Conservation (phyloP, 2,113 vertebrate species). For the Varanus salvator region DNA sequence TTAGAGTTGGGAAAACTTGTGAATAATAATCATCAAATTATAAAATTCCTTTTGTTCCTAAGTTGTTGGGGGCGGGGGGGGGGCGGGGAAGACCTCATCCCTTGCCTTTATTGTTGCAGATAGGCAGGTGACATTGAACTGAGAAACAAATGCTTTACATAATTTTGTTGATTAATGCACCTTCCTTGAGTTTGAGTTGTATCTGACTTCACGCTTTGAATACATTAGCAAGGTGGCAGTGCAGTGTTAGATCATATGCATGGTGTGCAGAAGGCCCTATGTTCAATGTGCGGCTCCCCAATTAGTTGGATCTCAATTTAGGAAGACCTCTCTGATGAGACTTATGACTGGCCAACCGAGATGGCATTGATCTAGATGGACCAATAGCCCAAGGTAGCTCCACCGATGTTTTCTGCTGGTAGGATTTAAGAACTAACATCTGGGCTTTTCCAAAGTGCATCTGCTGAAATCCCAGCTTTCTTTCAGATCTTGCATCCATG, state of each 20-base stretch:
- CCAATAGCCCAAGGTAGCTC: slow-evolving; percentile 27
- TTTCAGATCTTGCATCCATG: not conserved
- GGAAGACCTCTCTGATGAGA: not conserved
- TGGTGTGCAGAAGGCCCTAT: not conserved
- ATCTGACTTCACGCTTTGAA: slow-evolving; percentile 59
- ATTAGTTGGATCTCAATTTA: slow-evolving; percentile 15
- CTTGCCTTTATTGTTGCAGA: slow-evolving; percentile 39
- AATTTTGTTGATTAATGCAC: slow-evolving; percentile 57
- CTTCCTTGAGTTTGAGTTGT: slow-evolving; percentile 46
- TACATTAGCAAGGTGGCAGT: slow-evolving; percentile 26
- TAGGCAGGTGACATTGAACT: slow-evolving; percentile 65
- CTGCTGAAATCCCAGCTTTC: not conserved
- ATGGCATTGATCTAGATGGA: not conserved
- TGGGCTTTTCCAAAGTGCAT: not conserved
- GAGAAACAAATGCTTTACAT: slow-evolving; percentile 52
- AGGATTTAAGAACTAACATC: not conserved
- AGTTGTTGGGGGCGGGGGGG: slow-evolving; percentile 20
- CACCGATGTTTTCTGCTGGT: not conserved
- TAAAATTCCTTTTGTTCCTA: slow-evolving; percentile 17
- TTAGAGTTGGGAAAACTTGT: slow-evolving; percentile 44
- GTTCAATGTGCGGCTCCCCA: not conserved
- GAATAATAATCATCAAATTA: not conserved
- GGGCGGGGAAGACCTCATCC: too few species aligned
- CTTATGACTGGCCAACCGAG: not conserved
- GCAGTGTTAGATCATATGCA: not conserved